phyloP scores from a whole-genome alignment of 2,888 invertebrate genomes.

The Orthonevra nobilis region DNA sequence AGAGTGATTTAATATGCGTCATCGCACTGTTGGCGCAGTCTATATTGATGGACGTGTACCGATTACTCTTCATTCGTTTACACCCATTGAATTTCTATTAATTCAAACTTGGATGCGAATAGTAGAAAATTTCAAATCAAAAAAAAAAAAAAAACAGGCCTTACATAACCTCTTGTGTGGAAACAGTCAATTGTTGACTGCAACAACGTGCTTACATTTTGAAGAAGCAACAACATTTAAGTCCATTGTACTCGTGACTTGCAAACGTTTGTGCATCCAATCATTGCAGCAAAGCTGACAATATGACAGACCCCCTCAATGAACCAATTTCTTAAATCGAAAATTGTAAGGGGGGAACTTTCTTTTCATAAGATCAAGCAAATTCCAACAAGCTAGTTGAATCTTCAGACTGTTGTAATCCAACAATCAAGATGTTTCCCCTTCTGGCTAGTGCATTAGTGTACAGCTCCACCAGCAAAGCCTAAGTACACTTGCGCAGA shows the following conservation, averaged over 20 bases:
- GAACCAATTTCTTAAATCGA: slow-evolving; percentile 23
- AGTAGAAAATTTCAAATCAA: slow-evolving; percentile 26
- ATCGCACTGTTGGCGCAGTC: not conserved
- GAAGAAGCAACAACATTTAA: not conserved
- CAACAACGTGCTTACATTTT: not conserved
- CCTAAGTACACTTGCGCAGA: slow-evolving; percentile 1
- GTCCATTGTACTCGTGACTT: slow-evolving; percentile 13
- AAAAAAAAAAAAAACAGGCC: not conserved
- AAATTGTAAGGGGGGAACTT: slow-evolving; percentile 28
- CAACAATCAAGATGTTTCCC: not conserved
- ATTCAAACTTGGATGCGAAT: slow-evolving; percentile 13
- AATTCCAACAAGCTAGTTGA: not conserved
- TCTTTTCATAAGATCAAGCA: slow-evolving; percentile 2
- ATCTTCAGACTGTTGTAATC: not conserved
- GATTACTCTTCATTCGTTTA: slow-evolving; percentile 2
- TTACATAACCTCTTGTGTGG: slow-evolving; percentile 20
- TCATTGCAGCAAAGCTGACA: too few relatives aligned
- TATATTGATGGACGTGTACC: not conserved
- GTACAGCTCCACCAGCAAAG: too few relatives aligned
- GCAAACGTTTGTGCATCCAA: not conserved
- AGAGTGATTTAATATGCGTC: not conserved
- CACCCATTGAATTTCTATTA: slow-evolving; percentile 24
- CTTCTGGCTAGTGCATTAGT: too few relatives aligned
- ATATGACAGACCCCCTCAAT: slow-evolving; percentile 9
- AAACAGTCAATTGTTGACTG: not conserved